Conservation (phyloP, 1,140 invertebrate species). For the Calephelis nemesis region DNA sequence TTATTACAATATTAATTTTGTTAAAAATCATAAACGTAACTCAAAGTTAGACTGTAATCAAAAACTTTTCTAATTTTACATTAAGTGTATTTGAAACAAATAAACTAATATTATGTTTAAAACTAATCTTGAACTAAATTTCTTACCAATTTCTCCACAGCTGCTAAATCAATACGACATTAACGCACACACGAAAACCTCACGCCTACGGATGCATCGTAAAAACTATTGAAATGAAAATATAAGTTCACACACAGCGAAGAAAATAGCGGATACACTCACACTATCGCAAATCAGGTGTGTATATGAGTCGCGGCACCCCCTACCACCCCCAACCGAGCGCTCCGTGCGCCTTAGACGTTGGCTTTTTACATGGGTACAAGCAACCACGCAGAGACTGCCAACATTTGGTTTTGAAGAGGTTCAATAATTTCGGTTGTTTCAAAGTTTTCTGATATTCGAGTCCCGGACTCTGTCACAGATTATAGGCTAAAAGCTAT, state of each 20-base stretch:
- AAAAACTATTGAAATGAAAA: slow-evolving; percentile 77
- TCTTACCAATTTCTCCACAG: slow-evolving; percentile 57
- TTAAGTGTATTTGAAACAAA: slow-evolving; percentile 1
- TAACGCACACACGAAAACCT: slow-evolving; percentile 58
- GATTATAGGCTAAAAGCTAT: too few species aligned
- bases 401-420: slow-evolving; percentile 42
- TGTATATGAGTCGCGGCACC: slow-evolving; percentile 42
- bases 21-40: not conserved
- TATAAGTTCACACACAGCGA: slow-evolving; percentile 56
- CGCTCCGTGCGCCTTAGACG: slow-evolving; percentile 64
- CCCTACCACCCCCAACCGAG: slow-evolving; percentile 35
- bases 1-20: not conserved
- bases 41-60: not conserved
- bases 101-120: slow-evolving; percentile 23
- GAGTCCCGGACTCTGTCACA: too few species aligned
- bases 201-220: slow-evolving; percentile 60
- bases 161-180: slow-evolving; percentile 72
- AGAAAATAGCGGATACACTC: slow-evolving; percentile 38
- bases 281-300: slow-evolving; percentile 49
- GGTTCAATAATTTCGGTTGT: slow-evolving; percentile 14
- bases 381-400: slow-evolving; percentile 52
- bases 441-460: not conserved
- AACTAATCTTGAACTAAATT: slow-evolving; percentile 61
- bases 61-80: not conserved
- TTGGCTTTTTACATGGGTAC: slow-evolving; percentile 73